Evolutionary conservation across 53 echinoderm and acorn worm genomes (phyloP), one percentile per base, ranked within the genome.

Genomic region (Henricia sp.): DNA sequence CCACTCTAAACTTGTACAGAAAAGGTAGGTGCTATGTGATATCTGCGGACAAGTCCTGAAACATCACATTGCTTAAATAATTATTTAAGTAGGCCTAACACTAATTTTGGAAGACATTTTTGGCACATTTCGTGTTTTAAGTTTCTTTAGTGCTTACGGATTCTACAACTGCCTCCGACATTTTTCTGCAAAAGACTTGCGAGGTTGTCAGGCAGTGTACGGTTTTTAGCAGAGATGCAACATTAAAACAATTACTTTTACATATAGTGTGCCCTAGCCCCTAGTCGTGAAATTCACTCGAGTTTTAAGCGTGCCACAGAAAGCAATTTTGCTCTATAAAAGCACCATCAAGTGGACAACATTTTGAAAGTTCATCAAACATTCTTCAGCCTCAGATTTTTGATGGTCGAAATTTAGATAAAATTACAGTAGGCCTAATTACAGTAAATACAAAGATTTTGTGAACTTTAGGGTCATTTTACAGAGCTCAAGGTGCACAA

Each of bases 31-130:
- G 29, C 3, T 29, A 8, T 32, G 33, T 17, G 6, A 34, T 13
- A 58, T 58, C 28, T 8, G 28, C 0, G 32, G 32, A 60, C 3
- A 25, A 0, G 33, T 29, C 11, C 14, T 32, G 25, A 3, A 32
- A 60, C 13, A 29, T 14, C 29, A 12, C 32, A 60, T n/a, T n/a
- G n/a, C 62, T 8, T 19, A 32, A 60, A 6, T 13, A 1, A 1
- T 30, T 60, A 26, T 8, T 30, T 60, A 26, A 23, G 24, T 58
- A 2, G 33, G 62, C 62, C n/a, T n/a, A 76, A 59, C 76, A 76
- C 76, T 55, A 43, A 39, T 40, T 39, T 14, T 76, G 76, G 76
- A 76, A 76, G 76, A 76, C 76, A 57, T 20, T 58, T 39, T 59
- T 38, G 76, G 58, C 57, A 56, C 27, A 59, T 76, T 75, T 75